A percentile compares a stretch with the other conserved stretches of the same genome.
Evolutionary conservation across 2,888 invertebrate species (phyloP).

Genomic region (Magallana nippona): DNA sequence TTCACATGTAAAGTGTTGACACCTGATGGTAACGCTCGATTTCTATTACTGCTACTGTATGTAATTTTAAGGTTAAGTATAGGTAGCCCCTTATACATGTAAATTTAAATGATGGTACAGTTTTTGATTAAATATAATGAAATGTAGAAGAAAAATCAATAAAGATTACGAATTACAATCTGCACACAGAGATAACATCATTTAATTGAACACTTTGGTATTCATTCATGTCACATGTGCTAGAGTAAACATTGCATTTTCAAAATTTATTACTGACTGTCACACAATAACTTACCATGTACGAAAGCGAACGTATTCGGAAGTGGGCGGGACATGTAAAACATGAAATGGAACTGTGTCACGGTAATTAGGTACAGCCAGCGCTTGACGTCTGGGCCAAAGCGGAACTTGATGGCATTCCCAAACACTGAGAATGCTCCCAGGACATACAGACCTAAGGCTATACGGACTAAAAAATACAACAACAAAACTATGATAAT

Average conservation of each 20-base stretch:
- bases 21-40: too few species aligned
- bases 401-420: conserved; percentile 87
- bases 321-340: conserved; percentile 94
- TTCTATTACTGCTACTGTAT: too few species aligned
- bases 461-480: conserved; percentile 87
- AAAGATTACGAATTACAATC: too few species aligned
- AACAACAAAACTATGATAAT: not conserved
- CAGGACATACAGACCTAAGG: conserved; percentile 89
- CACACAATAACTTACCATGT: conserved; percentile 87
- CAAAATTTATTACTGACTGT: too few species aligned
- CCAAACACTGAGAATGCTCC: conserved; percentile 87
- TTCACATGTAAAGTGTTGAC: too few species aligned
- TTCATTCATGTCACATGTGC: not conserved
- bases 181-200: too few species aligned
- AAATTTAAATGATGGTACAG: too few species aligned
- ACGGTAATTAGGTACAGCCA: conserved; percentile 84
- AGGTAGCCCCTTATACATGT: too few species aligned
- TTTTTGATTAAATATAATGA: too few species aligned
- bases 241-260: not conserved
- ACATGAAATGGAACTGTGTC: conserved; percentile 98
- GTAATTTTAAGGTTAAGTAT: too few species aligned
- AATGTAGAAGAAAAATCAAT: too few species aligned
- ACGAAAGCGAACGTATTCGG: conserved; percentile 97
- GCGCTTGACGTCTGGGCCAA: conserved; percentile 87
- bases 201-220: too few species aligned